Evolutionary conservation across 2,797 vertebrate genomes (phyloP).

Genomic region (Parotocinclus haroldoi): DNA sequence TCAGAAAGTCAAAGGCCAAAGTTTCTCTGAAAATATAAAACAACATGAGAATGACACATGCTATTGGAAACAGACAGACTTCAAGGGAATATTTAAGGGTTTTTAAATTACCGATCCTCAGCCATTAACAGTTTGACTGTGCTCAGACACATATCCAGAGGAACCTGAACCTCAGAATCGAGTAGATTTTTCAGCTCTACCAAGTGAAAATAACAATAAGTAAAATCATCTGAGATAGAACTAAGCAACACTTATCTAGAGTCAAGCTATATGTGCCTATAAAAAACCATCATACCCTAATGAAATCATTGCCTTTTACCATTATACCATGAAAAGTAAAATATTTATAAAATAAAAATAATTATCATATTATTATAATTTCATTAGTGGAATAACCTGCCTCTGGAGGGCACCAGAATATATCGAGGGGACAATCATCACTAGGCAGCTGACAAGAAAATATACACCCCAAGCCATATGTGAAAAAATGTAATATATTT

Average conservation of each 20-base stretch:
- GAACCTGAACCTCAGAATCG: slow-evolving; percentile 65
- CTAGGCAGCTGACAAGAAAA: too few relatives aligned
- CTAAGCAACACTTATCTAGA: not conserved
- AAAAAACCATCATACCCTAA: slow-evolving; percentile 25
- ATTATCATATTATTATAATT: too few relatives aligned
- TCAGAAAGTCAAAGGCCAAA: slow-evolving; percentile 82
- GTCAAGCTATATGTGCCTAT: not conserved
- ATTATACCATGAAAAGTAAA: too few relatives aligned
- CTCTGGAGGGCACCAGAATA: too few relatives aligned
- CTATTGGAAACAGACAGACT: not conserved
- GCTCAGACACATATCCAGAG: slow-evolving; percentile 80
- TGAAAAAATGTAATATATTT: too few relatives aligned
- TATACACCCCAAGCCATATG: too few relatives aligned
- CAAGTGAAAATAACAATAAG: not conserved
- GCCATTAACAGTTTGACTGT: slow-evolving; percentile 79
- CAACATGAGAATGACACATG: not conserved
- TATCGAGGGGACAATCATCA: too few relatives aligned
- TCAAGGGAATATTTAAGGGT: not conserved
- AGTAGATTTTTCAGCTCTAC: slow-evolving; percentile 74
- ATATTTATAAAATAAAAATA: too few relatives aligned
- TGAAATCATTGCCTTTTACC: too few relatives aligned
- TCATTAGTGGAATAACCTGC: too few relatives aligned
- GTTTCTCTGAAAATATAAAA: slow-evolving; percentile 69
- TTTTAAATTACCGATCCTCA: slow-evolving; percentile 75
- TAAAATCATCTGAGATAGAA: not conserved